Percentiles rank a stretch among this genome's conserved stretches.
phyloP scores from a whole-genome alignment of 2,888 invertebrate genomes.

The Himalopsyche kuldschensis region DNA sequence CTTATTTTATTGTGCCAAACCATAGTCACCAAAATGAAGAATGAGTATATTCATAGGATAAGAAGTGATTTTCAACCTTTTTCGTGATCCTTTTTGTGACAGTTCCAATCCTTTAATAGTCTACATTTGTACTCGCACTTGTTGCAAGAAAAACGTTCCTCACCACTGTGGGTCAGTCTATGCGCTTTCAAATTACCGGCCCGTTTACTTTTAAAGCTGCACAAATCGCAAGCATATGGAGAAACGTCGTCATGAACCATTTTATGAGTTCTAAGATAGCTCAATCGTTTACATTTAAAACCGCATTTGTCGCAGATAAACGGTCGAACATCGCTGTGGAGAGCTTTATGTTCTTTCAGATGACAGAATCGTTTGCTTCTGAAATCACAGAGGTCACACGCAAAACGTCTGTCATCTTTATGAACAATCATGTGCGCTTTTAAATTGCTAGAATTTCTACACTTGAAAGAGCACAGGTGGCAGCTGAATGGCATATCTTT shows the following conservation, averaged over 20 bases:
- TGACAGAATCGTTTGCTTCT: background rate
- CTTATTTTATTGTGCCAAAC: too few species aligned
- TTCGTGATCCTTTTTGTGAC: background rate
- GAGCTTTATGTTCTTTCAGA: background rate
- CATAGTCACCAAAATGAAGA: too few species aligned
- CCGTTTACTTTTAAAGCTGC: background rate
- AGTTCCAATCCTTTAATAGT: background rate
- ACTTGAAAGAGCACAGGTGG: background rate
- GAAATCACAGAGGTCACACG: slow-evolving; percentile 5
- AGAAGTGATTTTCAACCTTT: background rate
- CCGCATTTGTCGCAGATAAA: background rate
- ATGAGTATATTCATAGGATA: too few species aligned
- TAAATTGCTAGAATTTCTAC: background rate
- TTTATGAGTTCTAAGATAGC: background rate
- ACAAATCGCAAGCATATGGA: background rate
- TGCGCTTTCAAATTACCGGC: background rate
- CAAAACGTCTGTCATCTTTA: slow-evolving; percentile 1
- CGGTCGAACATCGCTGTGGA: background rate
- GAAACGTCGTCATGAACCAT: background rate
- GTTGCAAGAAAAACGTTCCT: background rate
- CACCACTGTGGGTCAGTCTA: background rate
- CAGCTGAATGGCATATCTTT: slow-evolving; percentile 1
- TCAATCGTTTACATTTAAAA: background rate
- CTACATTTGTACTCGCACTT: background rate
- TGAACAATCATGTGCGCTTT: background rate